Evolutionary conservation across 2,113 vertebrate genomes (phyloP).

Genomic region (Pristiophorus japonicus): DNA sequence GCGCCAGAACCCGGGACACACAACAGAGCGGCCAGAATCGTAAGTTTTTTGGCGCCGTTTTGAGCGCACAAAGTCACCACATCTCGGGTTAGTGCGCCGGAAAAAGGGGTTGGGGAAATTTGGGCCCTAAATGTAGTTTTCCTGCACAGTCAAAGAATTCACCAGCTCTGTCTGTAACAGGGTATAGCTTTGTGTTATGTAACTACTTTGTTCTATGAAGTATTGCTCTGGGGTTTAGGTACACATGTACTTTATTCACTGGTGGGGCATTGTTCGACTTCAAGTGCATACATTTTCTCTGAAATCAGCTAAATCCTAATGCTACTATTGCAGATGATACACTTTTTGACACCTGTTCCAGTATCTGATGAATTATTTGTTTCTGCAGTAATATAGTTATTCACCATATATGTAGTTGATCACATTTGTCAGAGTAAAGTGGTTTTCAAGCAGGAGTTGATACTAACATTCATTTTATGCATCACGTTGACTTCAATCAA

Average conservation of each 20-base stretch:
- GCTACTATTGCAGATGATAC: neutral
- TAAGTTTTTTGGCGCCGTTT: no score
- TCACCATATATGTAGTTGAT: neutral
- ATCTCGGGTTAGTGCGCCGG: no score
- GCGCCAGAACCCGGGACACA: no score
- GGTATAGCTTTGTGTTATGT: neutral
- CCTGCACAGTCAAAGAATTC: neutral
- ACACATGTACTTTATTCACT: neutral
- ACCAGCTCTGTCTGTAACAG: neutral
- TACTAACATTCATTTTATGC: neutral
- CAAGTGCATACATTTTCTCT: neutral
- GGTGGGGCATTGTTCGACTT: neutral
- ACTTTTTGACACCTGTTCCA: neutral
- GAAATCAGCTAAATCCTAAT: neutral
- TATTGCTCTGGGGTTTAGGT: neutral
- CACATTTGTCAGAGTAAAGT: neutral
- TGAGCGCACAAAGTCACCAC: no score
- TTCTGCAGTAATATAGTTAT: no score
- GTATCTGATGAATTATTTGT: neutral
- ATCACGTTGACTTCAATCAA: neutral
- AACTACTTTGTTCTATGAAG: conserved; percentile 1
- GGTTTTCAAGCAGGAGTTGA: neutral
- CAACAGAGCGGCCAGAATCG: no score
- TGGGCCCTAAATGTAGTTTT: neutral
- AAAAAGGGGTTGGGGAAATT: no score